Evolutionary conservation across 2,113 vertebrate species (phyloP).

Genomic region (Seriola rivoliana): DNA sequence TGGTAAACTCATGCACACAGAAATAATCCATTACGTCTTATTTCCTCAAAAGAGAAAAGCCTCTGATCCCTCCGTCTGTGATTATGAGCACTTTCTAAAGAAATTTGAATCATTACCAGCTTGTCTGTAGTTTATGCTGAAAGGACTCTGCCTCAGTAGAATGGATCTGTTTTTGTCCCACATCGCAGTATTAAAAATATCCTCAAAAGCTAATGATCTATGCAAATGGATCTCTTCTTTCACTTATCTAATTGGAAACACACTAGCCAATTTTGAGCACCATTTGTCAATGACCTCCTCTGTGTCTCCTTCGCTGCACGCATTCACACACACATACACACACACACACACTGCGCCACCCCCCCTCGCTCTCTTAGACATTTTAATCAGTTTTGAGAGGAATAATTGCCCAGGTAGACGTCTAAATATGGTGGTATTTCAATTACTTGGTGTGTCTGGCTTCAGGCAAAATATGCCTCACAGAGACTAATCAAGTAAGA

Average conservation of each 20-base stretch:
- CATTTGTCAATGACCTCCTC: conserved; percentile 78
- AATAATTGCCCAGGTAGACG: conserved; percentile 81
- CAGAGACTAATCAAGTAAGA: conserved; percentile 72
- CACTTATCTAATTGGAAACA: conserved; percentile 79
- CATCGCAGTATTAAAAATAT: conserved; percentile 75
- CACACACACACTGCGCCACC: not conserved
- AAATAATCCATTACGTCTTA: not conserved
- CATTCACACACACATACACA: conserved; percentile 33
- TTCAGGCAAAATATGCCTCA: conserved; percentile 72
- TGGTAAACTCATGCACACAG: not conserved
- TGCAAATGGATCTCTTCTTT: conserved; percentile 74
- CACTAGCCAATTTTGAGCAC: conserved; percentile 74
- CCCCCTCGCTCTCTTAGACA: conserved; percentile 55
- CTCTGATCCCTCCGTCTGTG: conserved; percentile 8
- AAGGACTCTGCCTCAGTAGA: conserved; percentile 27
- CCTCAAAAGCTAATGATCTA: conserved; percentile 78
- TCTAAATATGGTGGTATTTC: conserved; percentile 83
- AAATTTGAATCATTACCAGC: conserved; percentile 31
- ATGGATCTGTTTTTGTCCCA: conserved; percentile 64
- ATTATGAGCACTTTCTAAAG: conserved; percentile 14
- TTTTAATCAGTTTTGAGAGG: conserved; percentile 82
- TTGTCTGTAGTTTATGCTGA: conserved; percentile 34
- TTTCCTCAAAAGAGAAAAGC: conserved; percentile 23
- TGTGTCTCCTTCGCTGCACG: conserved; percentile 53
- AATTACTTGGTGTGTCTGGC: conserved; percentile 79